Evolutionary conservation across 2,113 vertebrate species (phyloP), one percentile per base, ranked within the genome.

Genomic region (Strix uralensis): DNA sequence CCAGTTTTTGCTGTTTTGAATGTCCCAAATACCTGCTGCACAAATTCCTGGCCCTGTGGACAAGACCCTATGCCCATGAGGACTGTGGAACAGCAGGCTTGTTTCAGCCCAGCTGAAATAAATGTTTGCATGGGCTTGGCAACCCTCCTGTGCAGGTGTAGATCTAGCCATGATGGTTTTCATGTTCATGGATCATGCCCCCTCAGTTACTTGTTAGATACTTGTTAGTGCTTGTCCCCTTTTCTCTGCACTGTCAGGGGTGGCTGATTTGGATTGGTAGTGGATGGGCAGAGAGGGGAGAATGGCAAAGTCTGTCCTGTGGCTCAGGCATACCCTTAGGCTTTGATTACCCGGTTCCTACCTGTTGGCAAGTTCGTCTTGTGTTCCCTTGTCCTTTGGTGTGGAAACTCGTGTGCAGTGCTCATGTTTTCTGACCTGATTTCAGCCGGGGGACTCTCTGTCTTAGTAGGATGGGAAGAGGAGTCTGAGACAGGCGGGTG

Each of bases 111-210:
- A 13, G 15, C 36, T 32, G 34, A 51, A 57, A 40, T 10, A 22
- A 38, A 29, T 15, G 27, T 27, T 62, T 58, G 55, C 2, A 0
- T 51, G 59, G 55, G 29, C 32, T 58, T 25, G 47, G 70, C 34
- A 44, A 3, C 29, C 15, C 30, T 13, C 36, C 42, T 58, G 44
- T 7, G 55, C n/a, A 9, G 36, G 47, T n/a, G 17, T 10, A 7
- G 36, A 40, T 52, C 51, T 69, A 70, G 16, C 44, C 1, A 1
- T 10, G 74, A 7, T 4, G 34, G 49, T 7, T 70, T 34, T 19
- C 5, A 1, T 6, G 22, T 9, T 44, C 13, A 2, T 10, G 13
- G 26, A 9, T 65, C 5, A 0, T 36, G n/a, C 10, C 49, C 14
- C 47, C 55, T 55, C 38, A 5, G 55, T 19, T 25, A 0, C 8